Evolutionary conservation across 2,888 invertebrate genomes (phyloP).

Genomic region (Ennomos erosarius): DNA sequence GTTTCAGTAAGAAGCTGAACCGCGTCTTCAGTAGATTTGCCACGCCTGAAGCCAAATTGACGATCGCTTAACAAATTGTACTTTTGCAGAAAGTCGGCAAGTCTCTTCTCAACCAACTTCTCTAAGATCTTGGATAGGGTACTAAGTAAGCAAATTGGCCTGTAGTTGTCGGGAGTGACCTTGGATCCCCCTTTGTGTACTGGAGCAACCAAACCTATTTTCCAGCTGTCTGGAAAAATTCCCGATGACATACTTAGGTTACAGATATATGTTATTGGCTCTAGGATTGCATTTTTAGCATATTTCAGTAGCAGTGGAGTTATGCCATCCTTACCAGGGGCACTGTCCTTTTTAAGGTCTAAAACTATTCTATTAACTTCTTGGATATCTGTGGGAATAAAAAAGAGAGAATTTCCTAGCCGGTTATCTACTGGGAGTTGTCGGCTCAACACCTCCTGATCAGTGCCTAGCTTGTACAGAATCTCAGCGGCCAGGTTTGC

Average conservation of each 20-base stretch:
- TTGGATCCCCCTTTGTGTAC: conserved; percentile 5
- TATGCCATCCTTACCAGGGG: not conserved
- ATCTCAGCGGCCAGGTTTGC: not conserved
- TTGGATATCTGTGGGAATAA: not conserved
- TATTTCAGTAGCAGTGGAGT: not conserved
- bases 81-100: too few species aligned
- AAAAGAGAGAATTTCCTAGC: not conserved
- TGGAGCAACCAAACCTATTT: not conserved
- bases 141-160: too few species aligned
- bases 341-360: not conserved
- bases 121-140: too few species aligned
- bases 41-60: too few species aligned
- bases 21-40: too few species aligned
- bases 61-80: too few species aligned
- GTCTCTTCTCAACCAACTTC: too few species aligned
- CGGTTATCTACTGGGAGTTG: too few species aligned
- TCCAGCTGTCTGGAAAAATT: not conserved
- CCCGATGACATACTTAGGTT: not conserved
- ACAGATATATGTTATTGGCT: conserved; percentile 1
- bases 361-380: not conserved
- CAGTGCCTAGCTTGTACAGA: not conserved
- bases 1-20: too few species aligned
- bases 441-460: not conserved
- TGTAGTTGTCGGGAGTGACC: too few species aligned
- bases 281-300: not conserved